These are phyloP conservation scores for Eueides isabella DNA, from an alignment of 1,140 invertebrate species.

Conservation along the genomic window DNA sequence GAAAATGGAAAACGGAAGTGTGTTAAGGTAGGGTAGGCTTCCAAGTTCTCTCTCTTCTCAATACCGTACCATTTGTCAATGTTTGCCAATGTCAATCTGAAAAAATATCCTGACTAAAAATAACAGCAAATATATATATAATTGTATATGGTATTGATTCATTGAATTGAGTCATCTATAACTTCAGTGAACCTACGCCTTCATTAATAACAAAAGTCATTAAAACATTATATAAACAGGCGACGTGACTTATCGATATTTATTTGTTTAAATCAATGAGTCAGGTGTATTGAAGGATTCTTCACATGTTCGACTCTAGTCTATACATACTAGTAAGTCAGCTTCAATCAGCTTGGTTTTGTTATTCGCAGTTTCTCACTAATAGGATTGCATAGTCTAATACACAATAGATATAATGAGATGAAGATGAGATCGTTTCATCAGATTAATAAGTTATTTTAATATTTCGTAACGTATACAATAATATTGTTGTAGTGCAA, in stretches of 20 bases:
- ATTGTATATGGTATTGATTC: too few relatives aligned
- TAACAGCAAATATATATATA: too few relatives aligned
- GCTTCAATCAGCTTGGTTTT: conserved; percentile 11
- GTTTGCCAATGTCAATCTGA: too few relatives aligned
- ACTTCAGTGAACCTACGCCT: not conserved
- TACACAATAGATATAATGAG: conserved; percentile 26
- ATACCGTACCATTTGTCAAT: too few relatives aligned
- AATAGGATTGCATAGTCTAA: too few relatives aligned
- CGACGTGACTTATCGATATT: conserved; percentile 5
- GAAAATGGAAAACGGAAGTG: too few relatives aligned
- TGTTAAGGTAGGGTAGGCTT: too few relatives aligned
- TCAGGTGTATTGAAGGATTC: conserved; percentile 21
- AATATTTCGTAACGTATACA: conserved; percentile 6
- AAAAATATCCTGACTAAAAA: too few relatives aligned
- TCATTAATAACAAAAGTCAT: conserved; percentile 7
- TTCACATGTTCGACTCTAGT: not conserved
- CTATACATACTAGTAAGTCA: not conserved
- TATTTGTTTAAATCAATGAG: conserved; percentile 17
- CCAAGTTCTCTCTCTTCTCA: too few relatives aligned
- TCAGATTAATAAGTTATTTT: not conserved
- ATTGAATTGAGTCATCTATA: not conserved
- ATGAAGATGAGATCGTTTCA: not conserved
- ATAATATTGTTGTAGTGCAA: too few relatives aligned
- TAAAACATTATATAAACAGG: not conserved
- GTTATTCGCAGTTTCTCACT: conserved; percentile 16